Base-by-base conservation (phyloP, 2,888 invertebrate genomes). In the Caenorhabditis imperialis region DNA sequence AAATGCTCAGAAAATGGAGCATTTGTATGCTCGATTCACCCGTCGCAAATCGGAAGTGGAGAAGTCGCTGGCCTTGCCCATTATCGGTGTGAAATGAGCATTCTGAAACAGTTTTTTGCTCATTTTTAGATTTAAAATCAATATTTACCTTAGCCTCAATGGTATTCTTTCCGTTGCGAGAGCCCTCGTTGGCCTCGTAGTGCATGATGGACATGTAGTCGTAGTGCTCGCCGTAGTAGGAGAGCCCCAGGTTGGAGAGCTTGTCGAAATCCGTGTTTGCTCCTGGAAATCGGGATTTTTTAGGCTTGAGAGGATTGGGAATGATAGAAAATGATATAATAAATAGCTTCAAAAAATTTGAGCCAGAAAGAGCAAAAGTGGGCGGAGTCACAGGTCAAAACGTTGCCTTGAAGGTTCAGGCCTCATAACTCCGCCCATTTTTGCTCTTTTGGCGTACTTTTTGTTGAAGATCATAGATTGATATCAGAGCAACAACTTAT, bases 181-280 rank as follows among this genome's bases (percentile, higher is more conserved):
- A 84, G 27, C 82, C 82, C 35, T 82, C 82, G 48, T 78, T 81
- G 45, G 81, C 78, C 37, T 82, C 82, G 40, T 82, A 82, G 70
- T 87, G 86, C 86, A 86, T 87, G n/a, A 86, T 84, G 20, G 85
- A 86, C 23, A 82, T 83, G 60, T 86, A 86, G 65, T 86, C 86
- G 62, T 86, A 86, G 18, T 74, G 63, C 60, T 86, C 86, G 16
- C 85, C 85, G 50, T 87, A 86, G 58, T 86, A 84, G 10, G 84
- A 84, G 5, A 86, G 69, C 8, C 86, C 86, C 38, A 85, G 69
- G 33, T 85, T 82, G 37, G 79, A 78, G 16, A 86, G 53, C 55
- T 87, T 86, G 61, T 86, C 86, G 53, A 86, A 86, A 60, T 86
- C 86, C 7, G 85, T 82, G 69, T 86, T 87, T 2, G 86, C 86